Evolutionary conservation across 2,888 invertebrate genomes (phyloP), one percentile per base, ranked within the genome.

Genomic region (Heliconius hortense): DNA sequence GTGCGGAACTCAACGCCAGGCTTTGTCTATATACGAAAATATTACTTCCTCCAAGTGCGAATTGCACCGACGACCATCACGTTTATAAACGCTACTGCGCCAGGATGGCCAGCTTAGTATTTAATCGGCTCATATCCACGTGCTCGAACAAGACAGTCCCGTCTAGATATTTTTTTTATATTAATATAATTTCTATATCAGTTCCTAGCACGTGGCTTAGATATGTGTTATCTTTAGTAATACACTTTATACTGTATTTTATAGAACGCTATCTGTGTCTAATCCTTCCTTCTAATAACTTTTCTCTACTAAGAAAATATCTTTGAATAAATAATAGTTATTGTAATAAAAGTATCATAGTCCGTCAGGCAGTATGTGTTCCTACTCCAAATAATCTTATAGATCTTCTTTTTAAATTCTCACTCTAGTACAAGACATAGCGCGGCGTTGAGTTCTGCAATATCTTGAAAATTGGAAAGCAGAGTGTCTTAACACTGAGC

Each of bases 141-240:
- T 53, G 53, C 26, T 62, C 18, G 1, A 62, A 15, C 28, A 28
- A 62, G 28, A 28, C 28, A 28, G 21, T 62, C 1, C 18, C 3
- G 15, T 26, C 8, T 63, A 63, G 18, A 31, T 63, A 35, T 26
- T 53, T 18, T 48, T 28, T 48, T 13, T 28, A 26, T 21, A 43
- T 39, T 8, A n/a, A 24, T 31, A 48, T 48, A 18, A 28, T 28
- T 15, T 21, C 10, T 15, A 11, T 68, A 68, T 68, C 68, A 28
- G 13, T 53, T 48, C 21, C 11, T 15, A 31, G 28, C 69, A 31
- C 56, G 69, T 56, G 69, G 56, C 69, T n/a, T 31, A 56, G 56
- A 56, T 56, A 69, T 31, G n/a, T 53, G 4, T 56, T 56, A 69
- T 69, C 56, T 53, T n/a, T 31, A n/a, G 31, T 31, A 69, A 69